Evolutionary conservation across 1,140 invertebrate species (phyloP).

Genomic region (Wiebesia pumilae): DNA sequence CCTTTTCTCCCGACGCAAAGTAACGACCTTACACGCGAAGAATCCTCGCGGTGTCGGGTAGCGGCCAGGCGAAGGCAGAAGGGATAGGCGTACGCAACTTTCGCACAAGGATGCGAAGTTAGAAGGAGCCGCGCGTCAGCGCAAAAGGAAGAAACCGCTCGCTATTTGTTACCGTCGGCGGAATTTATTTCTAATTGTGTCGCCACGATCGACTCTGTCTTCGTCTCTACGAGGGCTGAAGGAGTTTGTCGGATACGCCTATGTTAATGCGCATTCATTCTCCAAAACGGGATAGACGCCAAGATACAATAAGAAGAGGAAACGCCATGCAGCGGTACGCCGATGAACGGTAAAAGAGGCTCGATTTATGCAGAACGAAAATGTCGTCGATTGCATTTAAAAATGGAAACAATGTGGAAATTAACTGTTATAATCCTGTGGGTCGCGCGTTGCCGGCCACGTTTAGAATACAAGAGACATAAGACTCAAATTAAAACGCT

Average conservation of each 20-base stretch:
- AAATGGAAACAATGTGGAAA: constrained; percentile 46
- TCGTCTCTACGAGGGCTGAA: background rate
- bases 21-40: constrained; percentile 9
- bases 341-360: constrained; percentile 23
- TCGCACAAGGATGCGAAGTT: background rate
- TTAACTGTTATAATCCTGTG: constrained; percentile 40
- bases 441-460: background rate
- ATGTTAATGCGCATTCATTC: constrained; percentile 35
- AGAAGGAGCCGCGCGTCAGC: background rate
- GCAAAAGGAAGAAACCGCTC: constrained; percentile 8
- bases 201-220: constrained; percentile 29
- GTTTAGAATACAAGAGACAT: background rate
- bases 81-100: background rate
- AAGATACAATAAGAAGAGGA: background rate
- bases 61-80: background rate
- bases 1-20: background rate
- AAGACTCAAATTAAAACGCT: background rate
- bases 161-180: constrained; percentile 39
- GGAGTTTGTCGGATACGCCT: constrained; percentile 49
- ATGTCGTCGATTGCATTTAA: constrained; percentile 1
- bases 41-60: background rate
- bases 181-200: constrained; percentile 60
- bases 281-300: background rate
- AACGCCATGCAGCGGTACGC: background rate
- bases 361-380: constrained; percentile 17